phyloP scores from a whole-genome alignment of 1,140 invertebrate species.

The Lasioglossum albipes region DNA sequence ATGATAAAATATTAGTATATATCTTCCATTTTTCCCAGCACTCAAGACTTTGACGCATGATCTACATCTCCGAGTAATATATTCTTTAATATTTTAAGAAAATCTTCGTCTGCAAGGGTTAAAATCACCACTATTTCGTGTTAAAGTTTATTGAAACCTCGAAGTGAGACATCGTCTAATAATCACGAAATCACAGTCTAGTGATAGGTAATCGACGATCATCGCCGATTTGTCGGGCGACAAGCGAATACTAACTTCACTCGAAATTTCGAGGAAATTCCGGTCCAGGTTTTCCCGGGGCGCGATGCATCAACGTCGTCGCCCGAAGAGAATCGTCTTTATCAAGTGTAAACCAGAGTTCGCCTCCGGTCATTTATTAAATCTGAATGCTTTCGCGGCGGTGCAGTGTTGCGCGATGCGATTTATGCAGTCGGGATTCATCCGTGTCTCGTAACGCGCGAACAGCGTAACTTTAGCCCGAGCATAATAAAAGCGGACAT shows the following conservation, averaged over 20 bases:
- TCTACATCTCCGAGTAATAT: too few relatives aligned
- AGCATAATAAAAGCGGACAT: slow-evolving; percentile 41
- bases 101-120: too few relatives aligned
- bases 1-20: too few relatives aligned
- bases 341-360: slow-evolving; percentile 30
- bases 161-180: too few relatives aligned
- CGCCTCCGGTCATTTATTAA: slow-evolving; percentile 43
- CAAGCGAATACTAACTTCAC: neutral
- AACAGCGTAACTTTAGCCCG: neutral
- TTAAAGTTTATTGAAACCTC: too few relatives aligned
- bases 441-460: slow-evolving; percentile 18
- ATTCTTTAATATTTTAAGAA: too few relatives aligned
- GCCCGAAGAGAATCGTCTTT: neutral
- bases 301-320: slow-evolving; percentile 16
- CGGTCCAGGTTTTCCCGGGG: neutral
- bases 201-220: too few relatives aligned
- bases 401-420: slow-evolving; percentile 34
- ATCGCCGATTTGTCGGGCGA: too few relatives aligned
- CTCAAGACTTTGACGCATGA: too few relatives aligned
- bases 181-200: too few relatives aligned
- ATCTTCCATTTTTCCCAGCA: too few relatives aligned
- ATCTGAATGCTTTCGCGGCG: slow-evolving; percentile 21
- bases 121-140: too few relatives aligned
- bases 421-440: slow-evolving; percentile 38
- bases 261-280: slow-evolving; percentile 5